Evolutionary conservation across 1,140 invertebrate species (phyloP), one percentile per base, ranked within the genome.

Genomic region (Uloborus diversus): DNA sequence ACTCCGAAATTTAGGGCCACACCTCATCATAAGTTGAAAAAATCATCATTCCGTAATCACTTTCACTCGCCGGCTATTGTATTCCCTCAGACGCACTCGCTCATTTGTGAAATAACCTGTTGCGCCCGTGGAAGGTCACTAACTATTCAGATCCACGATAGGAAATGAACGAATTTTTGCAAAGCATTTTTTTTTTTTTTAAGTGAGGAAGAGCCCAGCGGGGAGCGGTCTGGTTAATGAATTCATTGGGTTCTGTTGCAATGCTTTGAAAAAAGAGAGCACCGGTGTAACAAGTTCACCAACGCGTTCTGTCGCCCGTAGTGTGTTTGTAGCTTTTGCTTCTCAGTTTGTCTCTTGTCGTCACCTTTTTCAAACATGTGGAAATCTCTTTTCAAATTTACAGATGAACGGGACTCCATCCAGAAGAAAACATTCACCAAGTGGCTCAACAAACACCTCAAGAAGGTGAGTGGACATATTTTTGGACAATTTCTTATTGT

Each of bases 371-470:
- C 57, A 64, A 85, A 94, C 93, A 75, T 76, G 80, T 81, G 81
- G 81, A 68, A 73, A 69, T 33, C 42, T 79, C 70, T 83, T 42
- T 82, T 83, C 70, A 81, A 62, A 82, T 71, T 81, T 81, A 28
- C 92, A 99, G 97, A 99, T 90, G 97, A 99, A 91, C 91, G 97
- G 89, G 97, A 99, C 90, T 95, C 96, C 84, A 98, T 99, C 86
- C 97, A 99, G 89, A 99, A 99, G 91, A 99, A 99, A 90, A 99
- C 97, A 84, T 99, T 99, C 89, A 99, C 97, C 84, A 99, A 99
- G 93, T 99, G 97, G 97, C 96, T 99, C 89, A 99, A 99, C 92
- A 99, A 99, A 91, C 97, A 99, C 90, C 91, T 99, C 85, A 95
- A 96, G 89, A 99, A 99, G 95, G 97, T 99, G 49, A 53, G 49